Evolutionary conservation across 2,888 invertebrate species (phyloP), one percentile per base, ranked within the genome.

Genomic region (Scaptomyza parva): DNA sequence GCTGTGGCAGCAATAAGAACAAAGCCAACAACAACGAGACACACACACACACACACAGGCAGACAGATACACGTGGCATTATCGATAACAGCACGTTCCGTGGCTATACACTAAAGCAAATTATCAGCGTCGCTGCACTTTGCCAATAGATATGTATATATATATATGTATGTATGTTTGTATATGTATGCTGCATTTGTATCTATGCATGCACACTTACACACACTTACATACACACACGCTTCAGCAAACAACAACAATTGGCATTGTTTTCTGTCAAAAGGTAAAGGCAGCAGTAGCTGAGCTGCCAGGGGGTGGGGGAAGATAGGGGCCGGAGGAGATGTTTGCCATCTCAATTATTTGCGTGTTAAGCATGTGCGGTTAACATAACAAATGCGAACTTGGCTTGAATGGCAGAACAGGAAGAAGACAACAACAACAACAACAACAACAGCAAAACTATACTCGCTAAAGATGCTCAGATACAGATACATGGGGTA

Each of bases 281-380:
- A 60, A 75, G 70, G 55, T 59, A 44, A 14, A 22, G 7, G 18
- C 33, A 22, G n/a, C n/a, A n/a, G n/a, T n/a, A n/a, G n/a, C n/a
- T n/a, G 28, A 2, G 2, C 9, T 26, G 26, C 26, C 26, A 4
- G 18, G 1, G 24, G 33, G 0, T 6, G 20, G 8, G 1, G 33
- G 24, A 2, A 0, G 7, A 6, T 2, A 12, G 33, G 7, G 12
- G 7, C 0, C 14, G 11, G 0, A 4, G 2, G 37, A 11, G 9
- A 4, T 3, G 11, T 3, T 28, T 50, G 39, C 64, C 58, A 76
- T 54, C 66, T 69, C 76, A 82, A 83, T 79, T 83, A 83, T 83
- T 83, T 76, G 67, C 77, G 65, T 79, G 83, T 79, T 70, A 74
- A 74, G 70, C 51, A 76, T 61, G 69, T 75, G 77, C 63, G 73